Evolutionary conservation across 2,797 vertebrate genomes (phyloP).

Genomic region (Mico argentatus): DNA sequence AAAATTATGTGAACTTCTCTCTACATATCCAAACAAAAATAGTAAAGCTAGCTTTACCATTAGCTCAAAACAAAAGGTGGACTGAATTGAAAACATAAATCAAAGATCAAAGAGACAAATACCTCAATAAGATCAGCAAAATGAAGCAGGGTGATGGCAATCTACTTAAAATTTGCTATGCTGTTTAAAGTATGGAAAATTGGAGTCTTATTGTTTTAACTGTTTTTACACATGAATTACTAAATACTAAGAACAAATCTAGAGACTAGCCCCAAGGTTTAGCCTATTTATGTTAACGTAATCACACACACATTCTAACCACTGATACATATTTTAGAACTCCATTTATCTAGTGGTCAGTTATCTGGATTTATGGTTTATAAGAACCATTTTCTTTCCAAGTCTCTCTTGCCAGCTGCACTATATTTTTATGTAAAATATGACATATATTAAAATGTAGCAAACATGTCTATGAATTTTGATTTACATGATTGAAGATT

Average conservation of each 20-base stretch:
- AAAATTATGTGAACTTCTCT: neutral
- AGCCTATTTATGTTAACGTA: neutral
- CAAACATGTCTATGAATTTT: neutral
- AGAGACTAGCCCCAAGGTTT: neutral
- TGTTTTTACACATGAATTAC: neutral
- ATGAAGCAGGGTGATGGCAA: neutral
- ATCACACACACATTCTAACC: constrained; percentile 30
- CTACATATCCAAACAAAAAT: neutral
- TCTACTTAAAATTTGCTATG: neutral
- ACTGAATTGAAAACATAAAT: neutral
- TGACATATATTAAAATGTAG: neutral
- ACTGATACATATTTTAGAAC: neutral
- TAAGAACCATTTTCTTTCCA: neutral
- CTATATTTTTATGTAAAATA: constrained; percentile 21
- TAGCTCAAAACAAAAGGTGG: neutral
- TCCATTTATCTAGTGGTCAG: neutral
- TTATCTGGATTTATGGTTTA: constrained; percentile 12
- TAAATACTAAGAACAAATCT: neutral
- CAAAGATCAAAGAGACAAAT: neutral
- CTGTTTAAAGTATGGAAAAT: neutral
- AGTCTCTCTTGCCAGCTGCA: neutral
- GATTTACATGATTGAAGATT: neutral
- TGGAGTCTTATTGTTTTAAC: neutral
- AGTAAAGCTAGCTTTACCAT: constrained; percentile 20
- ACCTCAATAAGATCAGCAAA: neutral